A percentile compares a stretch with the other conserved stretches of the same genome.
phyloP scores from a whole-genome alignment of 2,888 invertebrate genomes.

The Bombyx huttoni region DNA sequence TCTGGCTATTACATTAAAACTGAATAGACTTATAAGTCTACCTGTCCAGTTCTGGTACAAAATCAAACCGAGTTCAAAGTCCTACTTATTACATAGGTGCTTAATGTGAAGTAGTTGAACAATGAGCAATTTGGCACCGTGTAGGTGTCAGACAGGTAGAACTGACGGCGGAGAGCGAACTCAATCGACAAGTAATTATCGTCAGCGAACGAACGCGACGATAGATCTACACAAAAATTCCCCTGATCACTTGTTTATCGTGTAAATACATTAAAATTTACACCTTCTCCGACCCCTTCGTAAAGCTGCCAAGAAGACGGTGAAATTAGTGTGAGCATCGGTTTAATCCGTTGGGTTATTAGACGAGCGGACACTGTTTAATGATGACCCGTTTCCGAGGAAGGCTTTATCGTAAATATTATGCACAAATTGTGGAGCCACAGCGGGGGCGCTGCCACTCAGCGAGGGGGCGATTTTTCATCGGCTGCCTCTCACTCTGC shows the following conservation, averaged over 20 bases:
- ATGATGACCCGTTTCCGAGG: constrained; percentile 47
- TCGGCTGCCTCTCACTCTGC: constrained; percentile 52
- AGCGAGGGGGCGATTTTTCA: constrained; percentile 69
- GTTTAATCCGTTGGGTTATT: constrained; percentile 35
- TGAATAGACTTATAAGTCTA: neutral
- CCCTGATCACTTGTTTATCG: constrained; percentile 52
- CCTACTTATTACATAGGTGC: constrained; percentile 23
- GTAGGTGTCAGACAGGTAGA: constrained; percentile 36
- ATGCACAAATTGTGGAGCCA: constrained; percentile 57
- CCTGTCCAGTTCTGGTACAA: neutral
- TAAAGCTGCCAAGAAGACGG: constrained; percentile 29
- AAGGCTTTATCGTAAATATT: constrained; percentile 65
- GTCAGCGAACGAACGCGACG: constrained; percentile 39
- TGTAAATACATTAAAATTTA: constrained; percentile 17
- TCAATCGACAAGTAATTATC: constrained; percentile 50
- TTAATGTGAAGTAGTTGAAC: constrained; percentile 45
- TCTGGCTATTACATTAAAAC: too few species aligned
- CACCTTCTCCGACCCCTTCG: constrained; percentile 17
- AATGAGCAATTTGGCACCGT: constrained; percentile 40
- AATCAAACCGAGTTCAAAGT: constrained; percentile 22
- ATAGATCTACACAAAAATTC: constrained; percentile 50
- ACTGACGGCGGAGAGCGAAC: constrained; percentile 12
- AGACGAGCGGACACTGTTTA: constrained; percentile 37
- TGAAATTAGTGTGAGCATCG: constrained; percentile 39
- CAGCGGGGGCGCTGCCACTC: constrained; percentile 56